A percentile compares a stretch with the other conserved stretches of the same genome.
phyloP scores from a whole-genome alignment of 2,797 vertebrate genomes.

The Lepidocolaptes lacrymiger region DNA sequence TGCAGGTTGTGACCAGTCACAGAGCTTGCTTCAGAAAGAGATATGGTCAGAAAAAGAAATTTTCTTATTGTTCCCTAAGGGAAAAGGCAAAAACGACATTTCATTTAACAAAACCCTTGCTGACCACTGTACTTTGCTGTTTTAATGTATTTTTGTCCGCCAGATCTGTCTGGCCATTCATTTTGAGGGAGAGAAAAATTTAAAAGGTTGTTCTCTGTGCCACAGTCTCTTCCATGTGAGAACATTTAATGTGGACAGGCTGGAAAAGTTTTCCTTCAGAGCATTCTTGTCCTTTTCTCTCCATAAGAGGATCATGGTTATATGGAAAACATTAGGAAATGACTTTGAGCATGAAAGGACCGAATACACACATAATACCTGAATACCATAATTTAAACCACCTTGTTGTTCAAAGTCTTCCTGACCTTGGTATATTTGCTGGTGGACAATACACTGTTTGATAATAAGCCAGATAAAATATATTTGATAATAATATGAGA shows the following conservation, averaged over 20 bases:
- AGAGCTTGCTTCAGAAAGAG: background rate
- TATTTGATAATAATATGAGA: background rate
- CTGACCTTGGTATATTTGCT: background rate
- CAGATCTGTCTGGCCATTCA: background rate
- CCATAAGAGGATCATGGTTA: background rate
- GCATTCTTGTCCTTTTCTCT: background rate
- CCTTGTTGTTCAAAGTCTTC: background rate
- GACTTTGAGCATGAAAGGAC: background rate
- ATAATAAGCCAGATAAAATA: background rate
- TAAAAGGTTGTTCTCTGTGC: background rate
- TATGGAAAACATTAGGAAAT: background rate
- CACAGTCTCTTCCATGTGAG: background rate
- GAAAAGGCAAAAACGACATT: background rate
- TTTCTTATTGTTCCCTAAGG: constrained; percentile 65
- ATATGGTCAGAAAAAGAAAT: constrained; percentile 22
- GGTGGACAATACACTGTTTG: background rate
- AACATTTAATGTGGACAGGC: background rate
- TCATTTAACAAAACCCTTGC: background rate
- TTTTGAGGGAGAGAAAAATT: background rate
- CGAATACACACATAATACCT: accelerated
- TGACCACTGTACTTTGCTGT: background rate
- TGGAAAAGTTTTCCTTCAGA: background rate
- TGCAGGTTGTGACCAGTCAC: constrained; percentile 18
- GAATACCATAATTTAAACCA: background rate
- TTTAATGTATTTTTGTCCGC: constrained; percentile 8